These are phyloP conservation scores for Paguma larvata DNA, from an alignment of 2,797 vertebrate species.

Conservation along the genomic window DNA sequence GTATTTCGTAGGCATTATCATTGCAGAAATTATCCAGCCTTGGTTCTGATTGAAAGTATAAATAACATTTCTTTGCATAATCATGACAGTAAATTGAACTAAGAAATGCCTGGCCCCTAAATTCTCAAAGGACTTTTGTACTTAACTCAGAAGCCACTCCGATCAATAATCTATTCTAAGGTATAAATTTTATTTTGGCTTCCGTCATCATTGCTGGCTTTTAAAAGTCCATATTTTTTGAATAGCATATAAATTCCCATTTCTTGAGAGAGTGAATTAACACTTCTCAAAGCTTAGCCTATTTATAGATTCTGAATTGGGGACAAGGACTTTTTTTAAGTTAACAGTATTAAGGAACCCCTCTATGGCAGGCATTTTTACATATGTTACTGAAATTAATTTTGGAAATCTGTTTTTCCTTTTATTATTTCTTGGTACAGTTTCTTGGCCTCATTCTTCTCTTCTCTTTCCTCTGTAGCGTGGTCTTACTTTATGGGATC, in stretches of 20 bases:
- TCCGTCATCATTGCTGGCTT: neutral
- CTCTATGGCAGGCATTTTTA: neutral
- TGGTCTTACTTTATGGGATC: neutral
- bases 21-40: neutral
- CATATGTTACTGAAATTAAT: constrained; percentile 16
- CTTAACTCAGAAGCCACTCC: neutral
- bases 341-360: constrained; percentile 28
- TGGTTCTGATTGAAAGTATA: constrained; percentile 26
- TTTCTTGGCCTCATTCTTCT: neutral
- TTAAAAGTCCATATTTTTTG: neutral
- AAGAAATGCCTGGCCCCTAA: neutral
- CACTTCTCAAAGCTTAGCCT: constrained; percentile 45
- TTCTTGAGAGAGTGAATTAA: constrained; percentile 30
- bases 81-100: neutral
- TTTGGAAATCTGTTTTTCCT: constrained; percentile 47
- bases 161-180: neutral
- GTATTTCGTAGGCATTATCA: neutral
- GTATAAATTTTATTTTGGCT: neutral
- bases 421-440: neutral
- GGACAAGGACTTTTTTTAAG: neutral
- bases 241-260: neutral
- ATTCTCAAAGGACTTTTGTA: neutral
- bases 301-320: constrained; percentile 55
- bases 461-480: neutral
- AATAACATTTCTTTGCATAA: neutral